Evolutionary conservation across 1,140 invertebrate genomes (phyloP), one percentile per base, ranked within the genome.

Genomic region (Neodiprion pinetum): DNA sequence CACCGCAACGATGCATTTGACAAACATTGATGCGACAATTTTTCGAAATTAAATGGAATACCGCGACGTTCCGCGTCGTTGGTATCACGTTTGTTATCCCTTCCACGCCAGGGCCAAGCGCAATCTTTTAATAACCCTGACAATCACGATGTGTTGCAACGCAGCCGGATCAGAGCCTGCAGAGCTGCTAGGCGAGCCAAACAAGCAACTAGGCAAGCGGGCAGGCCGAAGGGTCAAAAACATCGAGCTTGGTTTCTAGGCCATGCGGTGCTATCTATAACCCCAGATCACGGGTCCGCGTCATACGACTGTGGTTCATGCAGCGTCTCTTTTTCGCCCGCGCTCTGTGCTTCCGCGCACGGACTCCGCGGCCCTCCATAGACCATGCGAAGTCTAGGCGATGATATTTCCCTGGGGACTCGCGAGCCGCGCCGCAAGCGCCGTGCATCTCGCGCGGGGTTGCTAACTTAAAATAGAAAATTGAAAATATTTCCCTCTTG

Each of bases 221-320:
- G 53, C 53, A 61, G 53, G 53, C 53, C 88, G 81, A 89, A 88
- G 88, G 88, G 88, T 89, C 87, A 89, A 89, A 89, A 88, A 88
- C 88, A 88, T 87, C 83, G 83, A 86, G 86, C 82, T 80, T 81
- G 81, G 87, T 88, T 89, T 88, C 87, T 89, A 89, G 87, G 87
- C 86, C 88, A 89, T 86, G 81, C 85, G 84, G 82, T 85, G 84
- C 87, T 87, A 88, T 88, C 86, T 87, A 89, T 88, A 89, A 88
- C 86, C 86, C 86, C 86, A 82, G 53, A 61, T 61, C 53, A 61
- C 84, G 82, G 12, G 67, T 69, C 40, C 67, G 67, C 67, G 21
- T 12, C 53, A 17, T 61, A 61, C 5, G 53, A 14, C 53, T 61
- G 53, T 9, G 28, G 28, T 40, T 40, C 28, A 40, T 5, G 1